phyloP scores from a whole-genome alignment of 2,888 invertebrate genomes.

The Halocaridina rubra region DNA sequence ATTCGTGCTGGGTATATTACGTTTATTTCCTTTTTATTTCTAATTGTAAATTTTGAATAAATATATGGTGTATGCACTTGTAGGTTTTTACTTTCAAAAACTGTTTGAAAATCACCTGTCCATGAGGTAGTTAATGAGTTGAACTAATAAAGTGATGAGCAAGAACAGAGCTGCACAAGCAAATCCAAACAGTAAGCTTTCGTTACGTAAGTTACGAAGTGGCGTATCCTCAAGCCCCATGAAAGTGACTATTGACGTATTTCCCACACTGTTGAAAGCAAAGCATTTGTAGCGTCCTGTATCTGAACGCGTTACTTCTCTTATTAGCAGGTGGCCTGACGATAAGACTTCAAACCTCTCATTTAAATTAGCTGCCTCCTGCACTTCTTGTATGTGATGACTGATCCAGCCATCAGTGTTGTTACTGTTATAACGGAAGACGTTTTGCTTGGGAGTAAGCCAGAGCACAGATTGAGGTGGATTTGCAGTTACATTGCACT shows the following conservation, averaged over 20 bases:
- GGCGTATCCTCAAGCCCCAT: slow-evolving; percentile 88
- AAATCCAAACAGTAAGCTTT: slow-evolving; percentile 85
- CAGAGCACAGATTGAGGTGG: slow-evolving; percentile 58
- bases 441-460: slow-evolving; percentile 48
- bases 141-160: slow-evolving; percentile 81
- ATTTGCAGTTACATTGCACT: slow-evolving; percentile 59
- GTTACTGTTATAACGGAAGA: slow-evolving; percentile 41
- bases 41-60: no score
- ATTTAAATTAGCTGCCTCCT: not conserved
- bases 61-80: no score
- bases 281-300: slow-evolving; percentile 88
- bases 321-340: slow-evolving; percentile 83
- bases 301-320: slow-evolving; percentile 75
- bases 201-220: slow-evolving; percentile 84
- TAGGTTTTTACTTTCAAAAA: no score
- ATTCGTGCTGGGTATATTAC: no score
- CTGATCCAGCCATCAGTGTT: slow-evolving; percentile 39
- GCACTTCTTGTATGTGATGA: slow-evolving; percentile 34
- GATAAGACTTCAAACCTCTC: slow-evolving; percentile 76
- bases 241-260: slow-evolving; percentile 79
- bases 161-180: slow-evolving; percentile 84
- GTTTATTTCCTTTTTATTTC: no score
- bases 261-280: slow-evolving; percentile 86
- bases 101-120: slow-evolving; percentile 73
- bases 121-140: slow-evolving; percentile 79